Evolutionary conservation across 1,140 invertebrate genomes (phyloP).

Genomic region (Drosophila teissieri): DNA sequence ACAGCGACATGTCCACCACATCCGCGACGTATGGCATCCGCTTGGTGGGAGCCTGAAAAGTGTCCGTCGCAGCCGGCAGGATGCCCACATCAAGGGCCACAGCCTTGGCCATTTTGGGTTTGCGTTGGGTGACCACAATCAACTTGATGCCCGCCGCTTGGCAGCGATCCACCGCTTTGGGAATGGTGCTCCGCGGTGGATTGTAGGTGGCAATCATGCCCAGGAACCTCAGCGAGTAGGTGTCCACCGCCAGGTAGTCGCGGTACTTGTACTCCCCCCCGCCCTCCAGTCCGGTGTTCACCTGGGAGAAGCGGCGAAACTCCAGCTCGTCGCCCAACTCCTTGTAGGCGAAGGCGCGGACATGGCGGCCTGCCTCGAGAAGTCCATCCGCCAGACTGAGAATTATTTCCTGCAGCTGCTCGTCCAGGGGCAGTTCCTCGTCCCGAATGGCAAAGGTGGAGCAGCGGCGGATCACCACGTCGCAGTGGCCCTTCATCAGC

Average conservation of each 20-base stretch:
- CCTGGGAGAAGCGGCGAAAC: background rate
- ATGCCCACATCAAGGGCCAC: slow-evolving; percentile 50
- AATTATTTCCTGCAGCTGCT: background rate
- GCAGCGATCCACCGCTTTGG: slow-evolving; percentile 28
- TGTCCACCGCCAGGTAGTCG: slow-evolving; percentile 21
- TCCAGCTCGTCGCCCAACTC: slow-evolving; percentile 11
- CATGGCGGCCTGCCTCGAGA: slow-evolving; percentile 18
- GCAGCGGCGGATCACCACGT: slow-evolving; percentile 26
- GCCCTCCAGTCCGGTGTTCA: background rate
- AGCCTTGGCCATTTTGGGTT: background rate
- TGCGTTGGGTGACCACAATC: slow-evolving; percentile 22
- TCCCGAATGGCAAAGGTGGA: slow-evolving; percentile 18
- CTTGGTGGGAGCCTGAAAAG: background rate
- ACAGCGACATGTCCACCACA: slow-evolving; percentile 44
- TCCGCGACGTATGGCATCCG: background rate
- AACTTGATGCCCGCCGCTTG: slow-evolving; percentile 57
- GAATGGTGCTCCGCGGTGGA: slow-evolving; percentile 22
- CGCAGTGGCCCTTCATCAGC: slow-evolving; percentile 40
- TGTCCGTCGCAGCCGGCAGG: background rate
- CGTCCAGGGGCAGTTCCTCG: slow-evolving; percentile 9
- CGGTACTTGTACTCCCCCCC: background rate
- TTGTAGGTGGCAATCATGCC: slow-evolving; percentile 47
- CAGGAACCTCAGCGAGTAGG: slow-evolving; percentile 32
- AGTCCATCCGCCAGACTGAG: background rate
- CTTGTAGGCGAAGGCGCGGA: slow-evolving; percentile 47